A percentile compares a stretch with the other conserved stretches of the same genome.
Conservation (phyloP, 2,888 invertebrate species). For the Stictocephala bisonia region DNA sequence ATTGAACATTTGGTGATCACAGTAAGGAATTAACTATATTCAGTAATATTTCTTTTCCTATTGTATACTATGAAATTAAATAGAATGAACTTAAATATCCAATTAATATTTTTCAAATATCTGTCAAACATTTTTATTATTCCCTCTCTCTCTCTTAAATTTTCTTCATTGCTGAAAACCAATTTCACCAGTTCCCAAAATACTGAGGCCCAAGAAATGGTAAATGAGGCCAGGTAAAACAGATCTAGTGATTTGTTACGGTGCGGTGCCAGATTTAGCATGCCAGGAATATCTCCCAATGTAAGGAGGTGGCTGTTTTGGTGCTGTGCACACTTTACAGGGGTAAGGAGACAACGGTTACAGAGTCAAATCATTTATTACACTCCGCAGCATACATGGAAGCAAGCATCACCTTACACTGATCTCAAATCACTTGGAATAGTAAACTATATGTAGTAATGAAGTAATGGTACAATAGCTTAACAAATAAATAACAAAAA, state of each 20-base stretch:
- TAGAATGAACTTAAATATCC: too few species aligned
- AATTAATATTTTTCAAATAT: too few species aligned
- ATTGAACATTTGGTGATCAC: too few species aligned
- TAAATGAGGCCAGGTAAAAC: constrained; percentile 25
- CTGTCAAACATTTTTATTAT: too few species aligned
- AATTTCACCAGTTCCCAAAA: constrained; percentile 4
- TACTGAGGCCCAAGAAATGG: not conserved
- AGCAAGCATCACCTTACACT: constrained; percentile 37
- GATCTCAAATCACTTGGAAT: constrained; percentile 39
- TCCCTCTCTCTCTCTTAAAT: too few species aligned
- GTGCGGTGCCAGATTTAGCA: constrained; percentile 7
- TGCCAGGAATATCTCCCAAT: constrained; percentile 9
- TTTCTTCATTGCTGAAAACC: too few species aligned
- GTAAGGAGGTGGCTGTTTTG: too few species aligned
- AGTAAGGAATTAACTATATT: too few species aligned
- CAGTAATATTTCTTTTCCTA: too few species aligned
- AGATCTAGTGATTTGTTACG: not conserved
- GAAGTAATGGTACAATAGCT: constrained; percentile 37
- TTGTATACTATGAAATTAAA: too few species aligned
- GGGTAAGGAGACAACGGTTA: constrained; percentile 36
- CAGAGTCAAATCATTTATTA: constrained; percentile 33
- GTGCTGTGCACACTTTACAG: not conserved
- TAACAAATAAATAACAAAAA: constrained; percentile 42
- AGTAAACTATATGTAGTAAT: constrained; percentile 23
- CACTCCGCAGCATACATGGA: constrained; percentile 25